Evolutionary conservation across 2,797 vertebrate species (phyloP).

Genomic region (Acanthornis magna): DNA sequence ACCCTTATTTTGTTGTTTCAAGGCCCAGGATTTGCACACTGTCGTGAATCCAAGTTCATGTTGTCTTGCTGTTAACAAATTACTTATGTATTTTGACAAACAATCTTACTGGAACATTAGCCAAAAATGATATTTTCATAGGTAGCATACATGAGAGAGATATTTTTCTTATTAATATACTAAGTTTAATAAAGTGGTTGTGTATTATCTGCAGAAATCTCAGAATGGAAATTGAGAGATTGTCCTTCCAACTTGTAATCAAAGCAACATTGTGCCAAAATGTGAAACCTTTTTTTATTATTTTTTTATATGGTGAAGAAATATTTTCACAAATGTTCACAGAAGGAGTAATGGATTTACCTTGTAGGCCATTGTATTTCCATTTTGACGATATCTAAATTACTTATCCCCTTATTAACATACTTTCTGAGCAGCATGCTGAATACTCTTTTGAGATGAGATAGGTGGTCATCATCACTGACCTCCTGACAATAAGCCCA

Average conservation of each 20-base stretch:
- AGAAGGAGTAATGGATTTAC: background rate
- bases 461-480: background rate
- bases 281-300: background rate
- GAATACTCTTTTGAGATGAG: background rate
- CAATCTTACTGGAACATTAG: background rate
- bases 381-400: background rate
- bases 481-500: background rate
- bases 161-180: background rate
- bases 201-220: background rate
- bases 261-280: background rate
- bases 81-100: background rate
- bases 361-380: background rate
- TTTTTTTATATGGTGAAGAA: background rate
- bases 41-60: background rate
- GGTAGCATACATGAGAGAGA: background rate
- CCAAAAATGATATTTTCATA: background rate
- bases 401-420: background rate
- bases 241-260: background rate
- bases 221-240: background rate
- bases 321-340: background rate
- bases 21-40: background rate
- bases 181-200: background rate
- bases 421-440: background rate
- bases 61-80: background rate
- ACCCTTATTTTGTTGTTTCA: background rate